Evolutionary conservation across 2,888 invertebrate species (phyloP).

Genomic region (Macrostomum cliftonense): DNA sequence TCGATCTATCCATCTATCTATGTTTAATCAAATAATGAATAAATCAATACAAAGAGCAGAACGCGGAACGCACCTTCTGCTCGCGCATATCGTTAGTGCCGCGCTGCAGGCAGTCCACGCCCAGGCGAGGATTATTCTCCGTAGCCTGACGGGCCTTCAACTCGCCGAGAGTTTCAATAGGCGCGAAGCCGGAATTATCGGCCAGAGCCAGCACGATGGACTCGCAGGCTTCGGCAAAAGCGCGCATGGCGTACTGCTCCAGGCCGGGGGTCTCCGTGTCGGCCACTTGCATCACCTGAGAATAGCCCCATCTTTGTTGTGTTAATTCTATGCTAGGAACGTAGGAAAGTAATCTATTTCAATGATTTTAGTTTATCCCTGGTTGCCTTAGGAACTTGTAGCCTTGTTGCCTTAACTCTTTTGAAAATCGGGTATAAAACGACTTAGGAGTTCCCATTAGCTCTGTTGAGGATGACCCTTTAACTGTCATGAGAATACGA

Average conservation of each 20-base stretch:
- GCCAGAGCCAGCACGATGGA: constrained; percentile 79
- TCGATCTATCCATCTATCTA: no score
- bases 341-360: neutral
- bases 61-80: no score
- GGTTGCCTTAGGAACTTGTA: no score
- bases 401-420: no score
- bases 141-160: constrained; percentile 69
- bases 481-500: no score
- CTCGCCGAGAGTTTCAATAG: constrained; percentile 68
- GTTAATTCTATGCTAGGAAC: neutral
- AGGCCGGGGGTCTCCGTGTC: constrained; percentile 50
- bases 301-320: neutral
- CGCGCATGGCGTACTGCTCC: constrained; percentile 89
- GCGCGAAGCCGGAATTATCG: constrained; percentile 79
- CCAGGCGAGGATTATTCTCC: constrained; percentile 64
- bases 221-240: constrained; percentile 86
- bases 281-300: neutral
- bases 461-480: no score
- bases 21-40: neutral
- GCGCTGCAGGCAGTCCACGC: constrained; percentile 77
- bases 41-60: no score
- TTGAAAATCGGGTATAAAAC: no score
- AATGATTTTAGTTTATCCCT: neutral
- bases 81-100: constrained; percentile 45
- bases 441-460: no score